These are phyloP conservation scores for Empis livida DNA, from an alignment of 2,888 invertebrate species.

Conservation along the genomic window DNA sequence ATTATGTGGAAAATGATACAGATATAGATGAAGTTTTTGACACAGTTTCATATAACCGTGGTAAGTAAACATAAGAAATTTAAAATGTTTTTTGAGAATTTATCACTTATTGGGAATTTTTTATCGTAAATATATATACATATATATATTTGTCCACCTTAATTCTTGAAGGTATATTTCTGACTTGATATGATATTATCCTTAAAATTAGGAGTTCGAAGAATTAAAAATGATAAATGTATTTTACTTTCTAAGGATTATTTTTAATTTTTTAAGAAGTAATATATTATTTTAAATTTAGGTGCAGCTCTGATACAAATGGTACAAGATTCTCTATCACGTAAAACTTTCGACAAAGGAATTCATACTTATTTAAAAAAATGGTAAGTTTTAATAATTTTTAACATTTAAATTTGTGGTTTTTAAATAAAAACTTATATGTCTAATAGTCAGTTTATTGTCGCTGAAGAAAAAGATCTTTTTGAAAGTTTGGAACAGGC, in stretches of 20 bases:
- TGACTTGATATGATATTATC: no score
- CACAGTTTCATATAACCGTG: constrained; percentile 53
- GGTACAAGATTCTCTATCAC: constrained; percentile 45
- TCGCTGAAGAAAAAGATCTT: constrained; percentile 26
- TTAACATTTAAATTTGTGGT: background rate
- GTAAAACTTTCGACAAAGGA: background rate
- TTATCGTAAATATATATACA: no score
- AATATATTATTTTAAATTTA: constrained; percentile 6
- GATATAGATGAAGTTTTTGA: constrained; percentile 39
- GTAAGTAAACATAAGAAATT: constrained; percentile 9
- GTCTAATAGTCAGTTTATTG: constrained; percentile 27
- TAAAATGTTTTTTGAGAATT: no score
- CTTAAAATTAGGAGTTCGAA: no score
- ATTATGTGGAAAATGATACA: constrained; percentile 26
- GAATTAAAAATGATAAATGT: no score
- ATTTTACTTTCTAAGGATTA: no score
- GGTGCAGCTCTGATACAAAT: constrained; percentile 53
- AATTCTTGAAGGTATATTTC: no score
- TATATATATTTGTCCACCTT: no score
- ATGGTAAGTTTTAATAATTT: constrained; percentile 3
- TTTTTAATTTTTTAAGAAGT: no score
- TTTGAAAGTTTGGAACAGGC: constrained; percentile 24
- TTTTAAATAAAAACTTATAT: no score
- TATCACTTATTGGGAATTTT: no score
- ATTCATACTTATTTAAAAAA: constrained; percentile 1